These are phyloP conservation scores for Podarcis siculus DNA, from an alignment of 2,797 vertebrate species.

Conservation along the genomic window DNA sequence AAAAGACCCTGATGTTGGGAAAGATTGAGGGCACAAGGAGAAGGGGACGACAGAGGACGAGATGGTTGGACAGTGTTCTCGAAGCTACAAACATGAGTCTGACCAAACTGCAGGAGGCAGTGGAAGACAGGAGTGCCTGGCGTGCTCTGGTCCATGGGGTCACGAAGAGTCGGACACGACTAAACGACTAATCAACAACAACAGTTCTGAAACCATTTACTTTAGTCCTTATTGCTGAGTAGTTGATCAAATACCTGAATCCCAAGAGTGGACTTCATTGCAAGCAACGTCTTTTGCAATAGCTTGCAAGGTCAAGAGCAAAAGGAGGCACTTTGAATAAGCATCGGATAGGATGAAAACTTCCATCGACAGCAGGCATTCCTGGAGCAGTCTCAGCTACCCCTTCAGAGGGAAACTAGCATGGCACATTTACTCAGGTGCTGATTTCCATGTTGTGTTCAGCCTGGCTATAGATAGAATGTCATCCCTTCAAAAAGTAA, in stretches of 20 bases:
- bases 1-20: too few species aligned
- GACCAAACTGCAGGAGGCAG: too few species aligned
- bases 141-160: too few species aligned
- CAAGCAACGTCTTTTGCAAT: not conserved
- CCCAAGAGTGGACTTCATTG: not conserved
- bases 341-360: not conserved
- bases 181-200: too few species aligned
- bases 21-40: too few species aligned
- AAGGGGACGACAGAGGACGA: too few species aligned
- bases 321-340: not conserved
- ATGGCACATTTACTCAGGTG: not conserved
- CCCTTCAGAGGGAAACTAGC: conserved; percentile 14
- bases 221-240: not conserved
- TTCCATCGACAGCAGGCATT: conserved; percentile 12
- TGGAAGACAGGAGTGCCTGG: too few species aligned
- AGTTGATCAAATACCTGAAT: not conserved
- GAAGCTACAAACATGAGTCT: too few species aligned
- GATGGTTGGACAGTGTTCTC: too few species aligned
- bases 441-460: not conserved
- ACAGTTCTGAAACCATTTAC: not conserved
- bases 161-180: too few species aligned
- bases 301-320: not conserved
- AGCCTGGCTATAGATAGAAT: not conserved
- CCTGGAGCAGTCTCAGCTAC: not conserved
- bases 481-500: not conserved